phyloP scores from a whole-genome alignment of 2,888 invertebrate species.

The Anaspis maculata region DNA sequence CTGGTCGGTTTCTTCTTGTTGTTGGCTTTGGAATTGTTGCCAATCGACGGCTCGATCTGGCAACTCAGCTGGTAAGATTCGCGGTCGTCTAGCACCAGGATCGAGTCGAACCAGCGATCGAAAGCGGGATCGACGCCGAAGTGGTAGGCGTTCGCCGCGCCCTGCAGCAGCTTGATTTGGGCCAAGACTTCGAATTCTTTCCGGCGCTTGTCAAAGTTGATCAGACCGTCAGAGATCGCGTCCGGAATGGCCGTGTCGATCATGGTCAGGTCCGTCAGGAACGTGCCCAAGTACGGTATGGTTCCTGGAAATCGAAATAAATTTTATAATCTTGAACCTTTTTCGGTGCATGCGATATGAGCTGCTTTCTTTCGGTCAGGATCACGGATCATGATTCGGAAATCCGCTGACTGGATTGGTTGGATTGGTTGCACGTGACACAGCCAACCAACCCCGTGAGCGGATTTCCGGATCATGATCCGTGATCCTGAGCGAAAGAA shows the following conservation, averaged over 20 bases:
- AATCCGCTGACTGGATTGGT: no score
- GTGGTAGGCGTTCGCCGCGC: conserved; percentile 91
- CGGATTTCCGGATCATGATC: no score
- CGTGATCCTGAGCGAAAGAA: no score
- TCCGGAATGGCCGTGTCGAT: conserved; percentile 95
- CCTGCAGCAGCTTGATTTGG: conserved; percentile 91
- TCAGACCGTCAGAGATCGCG: conserved; percentile 69
- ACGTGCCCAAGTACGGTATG: conserved; percentile 95
- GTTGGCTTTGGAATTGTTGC: conserved; percentile 36
- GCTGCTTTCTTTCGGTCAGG: no score
- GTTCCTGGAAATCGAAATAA: no score
- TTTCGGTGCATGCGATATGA: no score
- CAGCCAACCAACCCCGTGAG: no score
- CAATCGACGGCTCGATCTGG: conserved; percentile 68
- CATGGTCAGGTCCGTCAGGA: conserved; percentile 97
- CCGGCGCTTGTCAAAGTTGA: conserved; percentile 96
- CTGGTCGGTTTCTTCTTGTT: conserved; percentile 22
- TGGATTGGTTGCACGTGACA: no score
- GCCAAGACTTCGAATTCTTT: conserved; percentile 99
- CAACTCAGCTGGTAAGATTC: conserved; percentile 87
- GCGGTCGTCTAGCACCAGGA: conserved; percentile 83
- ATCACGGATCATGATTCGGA: no score
- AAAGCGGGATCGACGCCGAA: conserved; percentile 79
- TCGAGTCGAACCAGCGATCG: conserved; percentile 92
- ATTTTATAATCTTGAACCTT: no score